Evolutionary conservation across 2,888 invertebrate genomes (phyloP), one percentile per base, ranked within the genome.

Genomic region (Pedicia rivosa): DNA sequence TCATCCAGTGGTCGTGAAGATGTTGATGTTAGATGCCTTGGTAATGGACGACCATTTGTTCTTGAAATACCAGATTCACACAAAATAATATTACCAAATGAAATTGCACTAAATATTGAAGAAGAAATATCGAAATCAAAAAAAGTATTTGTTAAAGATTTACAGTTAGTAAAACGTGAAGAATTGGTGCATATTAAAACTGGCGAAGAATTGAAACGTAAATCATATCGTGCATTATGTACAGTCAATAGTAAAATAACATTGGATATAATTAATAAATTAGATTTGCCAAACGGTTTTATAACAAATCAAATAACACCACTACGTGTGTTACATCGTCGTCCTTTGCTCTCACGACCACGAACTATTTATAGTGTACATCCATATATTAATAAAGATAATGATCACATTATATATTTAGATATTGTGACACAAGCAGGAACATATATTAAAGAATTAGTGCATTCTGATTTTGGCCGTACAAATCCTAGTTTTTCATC

Each of bases 401-500:
- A 17, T 16, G 22, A 17, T 10, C 72, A 92, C 48, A 64, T 68
- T 32, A 50, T 91, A 19, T n/a, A n/a, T n/a, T n/a, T n/a, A n/a
- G 67, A 71, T 41, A 48, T 91, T 14, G 70, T 70, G 34, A 86
- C 90, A 1, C 82, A 88, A 53, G 94, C 94, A 8, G 94, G 94
- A 28, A 90, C 92, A 26, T 98, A 98, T 56, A 76, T 98, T 2
- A 98, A 98, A 63, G 97, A 98, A 65, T 87, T 97, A 65, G 83
- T 88, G 14, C 92, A 97, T 62, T 90, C 95, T 3, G 97, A 98
- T 64, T 82, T 94, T 55, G 83, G 87, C 2, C 68, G 97, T 46
- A 91, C 92, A 1, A 56, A 54, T 8, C 97, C 97, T 0, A 77
- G 72, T 48, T 63, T 95, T 17, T 62, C 72, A 2, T 67, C 71